Base-by-base conservation (phyloP, 2,797 vertebrate species). In the Spea hammondii region DNA sequence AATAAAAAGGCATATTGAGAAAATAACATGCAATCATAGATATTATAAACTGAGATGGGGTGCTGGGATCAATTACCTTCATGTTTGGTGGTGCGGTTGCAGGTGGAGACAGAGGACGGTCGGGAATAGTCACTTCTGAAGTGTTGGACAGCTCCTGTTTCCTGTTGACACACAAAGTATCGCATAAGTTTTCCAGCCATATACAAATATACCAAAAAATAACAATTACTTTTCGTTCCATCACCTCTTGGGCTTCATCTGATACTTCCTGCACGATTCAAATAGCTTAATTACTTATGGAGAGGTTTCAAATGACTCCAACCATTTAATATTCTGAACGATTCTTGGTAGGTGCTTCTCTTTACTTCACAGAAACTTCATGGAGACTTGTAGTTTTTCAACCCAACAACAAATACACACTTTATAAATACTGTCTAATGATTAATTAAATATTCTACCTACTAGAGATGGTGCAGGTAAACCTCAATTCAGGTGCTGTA, bases 131-230 rank as follows among this genome's bases (percentile, higher is more conserved):
- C 75, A 91, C 93, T 82, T 92, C 95, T 0, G 95, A 84, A 86
- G 94, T 95, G 89, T 92, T 96, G 88, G 96, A 91, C 88, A 96
- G 88, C 89, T 98, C 97, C 87, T 98, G 97, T 81, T 97, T 99
- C 96, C 97, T 99, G 89, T 2, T 85, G 84, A 70, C 76, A 78
- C 79, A 77, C 86, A 85, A 91, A 85, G 83, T 32, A 82, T 83
- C 45, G 45, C 13, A 44, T 49, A 17, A 45, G 8, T 49, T 45
- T 13, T 32, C 11, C 11, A 59, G 9, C 51, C 5, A 13, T 10
- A 60, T 10, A 60, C 57, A 13, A 59, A 59, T 13, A 13, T 12
- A 54, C 11, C 3, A 12, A 17, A 64, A 17, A 64, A 64, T 12
- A 64, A 65, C 12, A 12, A 67, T 10, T 46, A 65, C 32, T 64